phyloP scores from a whole-genome alignment of 1,140 invertebrate genomes.

The Cyclargus thomasi region DNA sequence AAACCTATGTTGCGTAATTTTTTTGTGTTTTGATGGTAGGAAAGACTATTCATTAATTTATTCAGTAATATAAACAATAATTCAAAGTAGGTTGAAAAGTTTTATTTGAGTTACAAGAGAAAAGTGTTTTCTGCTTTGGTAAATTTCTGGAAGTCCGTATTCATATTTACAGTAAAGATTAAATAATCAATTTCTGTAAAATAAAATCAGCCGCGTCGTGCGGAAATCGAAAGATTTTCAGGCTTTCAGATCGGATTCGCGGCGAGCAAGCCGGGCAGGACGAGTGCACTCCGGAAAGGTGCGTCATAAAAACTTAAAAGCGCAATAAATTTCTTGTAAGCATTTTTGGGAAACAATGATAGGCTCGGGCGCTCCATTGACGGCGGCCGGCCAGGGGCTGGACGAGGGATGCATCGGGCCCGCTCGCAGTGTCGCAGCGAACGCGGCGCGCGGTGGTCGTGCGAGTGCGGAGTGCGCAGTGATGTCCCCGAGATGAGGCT shows the following conservation, averaged over 20 bases:
- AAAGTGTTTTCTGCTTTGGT: no score
- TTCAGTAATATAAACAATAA: no score
- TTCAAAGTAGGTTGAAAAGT: no score
- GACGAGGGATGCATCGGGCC: constrained; percentile 47
- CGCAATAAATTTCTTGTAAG: constrained; percentile 13
- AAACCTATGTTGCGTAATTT: no score
- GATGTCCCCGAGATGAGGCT: constrained; percentile 72
- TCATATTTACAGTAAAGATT: no score
- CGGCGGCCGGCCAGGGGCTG: constrained; percentile 40
- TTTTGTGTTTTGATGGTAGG: no score
- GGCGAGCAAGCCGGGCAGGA: background rate
- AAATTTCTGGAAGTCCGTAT: no score
- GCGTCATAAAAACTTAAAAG: constrained; percentile 1
- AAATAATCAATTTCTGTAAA: no score
- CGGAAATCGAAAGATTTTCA: background rate
- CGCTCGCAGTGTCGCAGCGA: constrained; percentile 65
- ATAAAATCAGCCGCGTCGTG: no score
- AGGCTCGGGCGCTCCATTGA: constrained; percentile 2
- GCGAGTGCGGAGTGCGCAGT: constrained; percentile 57
- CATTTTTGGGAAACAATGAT: constrained; percentile 9
- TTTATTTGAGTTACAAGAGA: no score
- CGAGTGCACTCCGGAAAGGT: background rate
- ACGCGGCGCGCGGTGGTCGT: constrained; percentile 70
- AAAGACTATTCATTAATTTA: no score
- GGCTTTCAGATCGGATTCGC: background rate